Evolutionary conservation across 2,888 invertebrate species (phyloP).

Genomic region (Sinodicranocentrus sp.): DNA sequence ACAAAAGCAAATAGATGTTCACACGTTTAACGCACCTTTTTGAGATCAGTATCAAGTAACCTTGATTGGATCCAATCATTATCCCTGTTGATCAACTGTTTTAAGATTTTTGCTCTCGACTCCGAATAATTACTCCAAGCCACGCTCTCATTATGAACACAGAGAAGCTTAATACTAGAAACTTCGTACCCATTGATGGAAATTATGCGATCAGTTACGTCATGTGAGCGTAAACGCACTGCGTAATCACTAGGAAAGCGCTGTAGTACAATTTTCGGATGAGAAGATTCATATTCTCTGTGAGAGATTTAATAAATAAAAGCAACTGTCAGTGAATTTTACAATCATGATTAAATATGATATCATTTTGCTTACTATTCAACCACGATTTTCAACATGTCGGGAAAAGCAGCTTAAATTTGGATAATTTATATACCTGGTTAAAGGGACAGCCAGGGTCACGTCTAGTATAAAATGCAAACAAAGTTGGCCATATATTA

Average conservation of each 20-base stretch:
- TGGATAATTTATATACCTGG: too few relatives aligned
- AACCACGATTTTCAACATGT: not conserved
- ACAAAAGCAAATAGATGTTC: too few relatives aligned
- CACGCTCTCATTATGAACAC: not conserved
- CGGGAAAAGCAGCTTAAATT: not conserved
- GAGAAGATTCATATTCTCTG: too few relatives aligned
- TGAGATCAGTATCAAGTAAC: not conserved
- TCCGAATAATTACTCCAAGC: constrained; percentile 21
- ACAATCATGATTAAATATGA: not conserved
- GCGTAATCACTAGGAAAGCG: constrained; percentile 30
- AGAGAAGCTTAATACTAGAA: constrained; percentile 22
- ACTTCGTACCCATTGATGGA: constrained; percentile 20
- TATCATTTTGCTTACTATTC: not conserved
- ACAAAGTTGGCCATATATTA: not conserved
- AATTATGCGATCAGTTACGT: constrained; percentile 13
- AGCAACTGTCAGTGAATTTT: not conserved
- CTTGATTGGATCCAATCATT: constrained; percentile 10
- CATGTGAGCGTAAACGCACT: constrained; percentile 14
- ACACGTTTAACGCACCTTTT: too few relatives aligned
- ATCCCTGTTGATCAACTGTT: constrained; percentile 10
- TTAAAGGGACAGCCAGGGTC: too few relatives aligned
- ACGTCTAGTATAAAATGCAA: not conserved
- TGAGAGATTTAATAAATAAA: too few relatives aligned
- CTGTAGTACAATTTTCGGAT: constrained; percentile 33
- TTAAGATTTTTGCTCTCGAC: not conserved